Percentiles rank a stretch among this genome's conserved stretches.
phyloP scores from a whole-genome alignment of 1,140 invertebrate species.

The Pseudoatta argentina region DNA sequence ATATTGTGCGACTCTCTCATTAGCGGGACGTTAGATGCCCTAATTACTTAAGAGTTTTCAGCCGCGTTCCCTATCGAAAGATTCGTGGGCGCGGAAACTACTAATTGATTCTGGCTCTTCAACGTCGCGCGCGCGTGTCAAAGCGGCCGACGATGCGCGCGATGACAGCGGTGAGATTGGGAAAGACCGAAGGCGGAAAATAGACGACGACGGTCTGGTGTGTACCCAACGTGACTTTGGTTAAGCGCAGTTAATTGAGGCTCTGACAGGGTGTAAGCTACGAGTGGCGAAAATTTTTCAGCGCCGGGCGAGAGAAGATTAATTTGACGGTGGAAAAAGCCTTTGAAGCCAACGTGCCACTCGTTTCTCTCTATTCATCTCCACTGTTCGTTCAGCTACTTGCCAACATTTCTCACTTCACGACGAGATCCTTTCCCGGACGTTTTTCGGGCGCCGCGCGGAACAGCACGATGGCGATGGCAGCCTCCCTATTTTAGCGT shows the following conservation, averaged over 20 bases:
- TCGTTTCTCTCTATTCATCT: constrained; percentile 28
- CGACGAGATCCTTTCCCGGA: background rate
- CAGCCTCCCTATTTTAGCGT: constrained; percentile 49
- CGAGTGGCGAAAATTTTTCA: constrained; percentile 23
- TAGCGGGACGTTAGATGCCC: constrained; percentile 57
- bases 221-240: constrained; percentile 54
- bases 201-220: constrained; percentile 28
- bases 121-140: constrained; percentile 6
- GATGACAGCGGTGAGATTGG: constrained; percentile 29
- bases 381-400: constrained; percentile 9
- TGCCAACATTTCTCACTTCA: constrained; percentile 21
- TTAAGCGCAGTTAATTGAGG: constrained; percentile 55
- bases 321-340: constrained; percentile 18
- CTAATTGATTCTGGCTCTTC: constrained; percentile 60
- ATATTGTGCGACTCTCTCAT: constrained; percentile 53
- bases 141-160: constrained; percentile 19
- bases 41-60: constrained; percentile 63
- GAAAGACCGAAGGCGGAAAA: constrained; percentile 2
- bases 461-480: constrained; percentile 7
- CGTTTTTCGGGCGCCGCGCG: background rate
- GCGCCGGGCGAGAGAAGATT: constrained; percentile 25
- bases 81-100: background rate
- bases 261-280: constrained; percentile 2
- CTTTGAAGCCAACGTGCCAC: background rate
- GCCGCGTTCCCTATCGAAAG: background rate